Conservation (phyloP, 2,888 invertebrate genomes). For the Tetragonula carbonaria region DNA sequence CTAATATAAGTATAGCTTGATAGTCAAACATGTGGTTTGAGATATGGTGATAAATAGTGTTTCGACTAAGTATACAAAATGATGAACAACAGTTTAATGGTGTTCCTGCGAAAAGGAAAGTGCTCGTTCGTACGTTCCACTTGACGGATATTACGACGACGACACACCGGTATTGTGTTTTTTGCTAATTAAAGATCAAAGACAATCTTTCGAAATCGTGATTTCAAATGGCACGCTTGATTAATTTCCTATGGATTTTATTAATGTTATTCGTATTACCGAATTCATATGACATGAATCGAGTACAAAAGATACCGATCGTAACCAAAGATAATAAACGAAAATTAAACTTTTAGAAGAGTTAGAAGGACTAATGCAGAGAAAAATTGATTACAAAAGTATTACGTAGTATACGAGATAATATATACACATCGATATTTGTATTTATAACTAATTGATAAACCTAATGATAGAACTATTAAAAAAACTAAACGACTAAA, state of each 20-base stretch:
- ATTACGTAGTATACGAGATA: neutral
- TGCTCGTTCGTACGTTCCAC: constrained; percentile 53
- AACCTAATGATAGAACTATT: neutral
- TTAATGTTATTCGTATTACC: too few relatives aligned
- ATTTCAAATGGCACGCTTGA: neutral
- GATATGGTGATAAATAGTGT: constrained; percentile 53
- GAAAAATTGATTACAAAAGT: neutral
- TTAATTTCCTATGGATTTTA: neutral
- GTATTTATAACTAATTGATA: neutral
- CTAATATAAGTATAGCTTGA: constrained; percentile 24
- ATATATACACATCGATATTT: neutral
- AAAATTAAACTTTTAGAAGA: neutral
- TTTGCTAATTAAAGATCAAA: constrained; percentile 39
- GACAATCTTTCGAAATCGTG: constrained; percentile 30
- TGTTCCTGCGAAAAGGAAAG: constrained; percentile 62
- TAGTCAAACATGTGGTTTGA: constrained; percentile 55
- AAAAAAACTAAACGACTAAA: neutral
- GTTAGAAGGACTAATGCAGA: neutral
- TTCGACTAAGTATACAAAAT: constrained; percentile 16
- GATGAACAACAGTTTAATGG: constrained; percentile 39
- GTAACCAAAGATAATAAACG: neutral
- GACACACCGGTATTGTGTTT: constrained; percentile 21
- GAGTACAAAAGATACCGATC: neutral
- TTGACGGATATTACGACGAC: neutral
- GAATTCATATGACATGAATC: neutral